Conservation (phyloP, 2,888 invertebrate genomes). For the Chrysolina haemoptera region DNA sequence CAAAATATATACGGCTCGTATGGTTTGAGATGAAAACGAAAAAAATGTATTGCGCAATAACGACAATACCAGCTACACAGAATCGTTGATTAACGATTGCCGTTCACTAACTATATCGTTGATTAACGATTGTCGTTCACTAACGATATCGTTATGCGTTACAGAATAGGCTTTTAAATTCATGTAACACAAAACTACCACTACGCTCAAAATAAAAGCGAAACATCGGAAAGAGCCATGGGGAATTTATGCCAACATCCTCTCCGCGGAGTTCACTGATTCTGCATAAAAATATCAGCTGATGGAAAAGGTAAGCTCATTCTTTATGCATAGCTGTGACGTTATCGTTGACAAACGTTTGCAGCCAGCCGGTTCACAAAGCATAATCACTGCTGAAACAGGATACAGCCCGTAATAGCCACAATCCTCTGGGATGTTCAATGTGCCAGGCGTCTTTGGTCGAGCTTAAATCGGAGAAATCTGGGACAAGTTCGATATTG, state of each 20-base stretch:
- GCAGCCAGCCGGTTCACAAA: not conserved
- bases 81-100: too few relatives aligned
- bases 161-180: too few relatives aligned
- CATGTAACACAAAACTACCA: too few relatives aligned
- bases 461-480: not conserved
- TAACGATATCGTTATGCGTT: too few relatives aligned
- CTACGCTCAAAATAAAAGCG: too few relatives aligned
- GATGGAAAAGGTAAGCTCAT: constrained; percentile 19
- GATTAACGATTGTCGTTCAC: too few relatives aligned
- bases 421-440: not conserved
- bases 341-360: constrained; percentile 32
- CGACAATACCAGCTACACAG: too few relatives aligned
- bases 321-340: constrained; percentile 31
- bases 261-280: not conserved
- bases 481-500: not conserved
- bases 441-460: not conserved
- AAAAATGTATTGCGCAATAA: too few relatives aligned
- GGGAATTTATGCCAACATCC: not conserved
- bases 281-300: constrained; percentile 25
- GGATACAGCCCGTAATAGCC: not conserved
- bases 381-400: constrained; percentile 11
- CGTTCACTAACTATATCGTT: too few relatives aligned
- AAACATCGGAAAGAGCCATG: not conserved
- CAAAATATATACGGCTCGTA: too few relatives aligned
- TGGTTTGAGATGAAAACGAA: too few relatives aligned